phyloP scores from a whole-genome alignment of 2,113 vertebrate species.

The Bubalus kerabau region DNA sequence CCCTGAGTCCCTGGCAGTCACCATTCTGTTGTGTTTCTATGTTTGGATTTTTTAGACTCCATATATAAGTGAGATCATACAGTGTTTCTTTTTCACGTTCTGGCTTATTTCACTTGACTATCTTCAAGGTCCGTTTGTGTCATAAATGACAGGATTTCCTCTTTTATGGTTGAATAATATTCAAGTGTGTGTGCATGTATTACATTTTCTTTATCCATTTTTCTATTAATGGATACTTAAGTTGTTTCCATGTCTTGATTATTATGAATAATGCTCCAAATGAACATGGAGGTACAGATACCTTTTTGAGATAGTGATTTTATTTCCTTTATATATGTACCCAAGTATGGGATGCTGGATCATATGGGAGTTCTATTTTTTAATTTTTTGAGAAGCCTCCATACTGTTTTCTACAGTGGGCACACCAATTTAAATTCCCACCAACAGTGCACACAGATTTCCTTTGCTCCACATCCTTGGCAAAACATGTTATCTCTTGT shows the following conservation, averaged over 20 bases:
- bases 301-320: not conserved
- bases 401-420: not conserved
- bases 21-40: not conserved
- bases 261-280: not conserved
- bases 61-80: not conserved
- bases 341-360: not conserved
- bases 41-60: not conserved
- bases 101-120: not conserved
- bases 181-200: not conserved
- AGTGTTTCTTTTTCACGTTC: not conserved
- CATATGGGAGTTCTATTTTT: not conserved
- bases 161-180: not conserved
- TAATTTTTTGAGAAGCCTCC: not conserved
- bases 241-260: not conserved
- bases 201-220: not conserved
- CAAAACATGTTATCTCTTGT: not conserved
- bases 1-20: not conserved
- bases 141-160: not conserved
- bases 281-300: not conserved
- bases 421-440: not conserved
- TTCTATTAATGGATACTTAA: not conserved
- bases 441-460: not conserved
- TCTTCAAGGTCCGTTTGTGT: not conserved
- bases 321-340: not conserved
- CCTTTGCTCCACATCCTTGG: not conserved